Percentiles rank a stretch among this genome's conserved stretches.
Conservation (phyloP, 2,113 vertebrate species). For the Dendrocopos noguchii region DNA sequence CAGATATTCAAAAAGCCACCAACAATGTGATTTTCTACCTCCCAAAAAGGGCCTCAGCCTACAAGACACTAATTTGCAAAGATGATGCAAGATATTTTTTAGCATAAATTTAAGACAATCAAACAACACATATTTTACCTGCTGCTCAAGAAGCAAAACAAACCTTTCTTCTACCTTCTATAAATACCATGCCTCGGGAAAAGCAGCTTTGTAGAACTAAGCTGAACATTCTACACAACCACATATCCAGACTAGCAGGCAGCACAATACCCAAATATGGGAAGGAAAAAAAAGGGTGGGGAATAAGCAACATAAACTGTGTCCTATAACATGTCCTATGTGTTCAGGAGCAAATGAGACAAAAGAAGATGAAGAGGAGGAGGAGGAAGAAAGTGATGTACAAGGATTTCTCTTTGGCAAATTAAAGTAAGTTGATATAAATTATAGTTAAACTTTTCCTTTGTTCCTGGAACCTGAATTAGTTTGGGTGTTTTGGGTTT, state of each 20-base stretch:
- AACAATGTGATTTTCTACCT: conserved; percentile 19
- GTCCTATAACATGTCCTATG: no score
- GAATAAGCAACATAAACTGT: conserved; percentile 65
- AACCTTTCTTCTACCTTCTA: background rate
- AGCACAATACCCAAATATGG: background rate
- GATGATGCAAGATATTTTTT: conserved; percentile 38
- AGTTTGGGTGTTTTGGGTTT: no score
- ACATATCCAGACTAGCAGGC: background rate
- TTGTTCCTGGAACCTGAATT: background rate
- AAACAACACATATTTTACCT: conserved; percentile 9
- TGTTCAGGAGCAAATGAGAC: conserved; percentile 79
- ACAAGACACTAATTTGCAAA: conserved; percentile 11
- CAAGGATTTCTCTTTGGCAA: conserved; percentile 93
- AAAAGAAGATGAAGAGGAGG: conserved; percentile 71
- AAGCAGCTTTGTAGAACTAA: background rate
- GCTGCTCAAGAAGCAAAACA: background rate
- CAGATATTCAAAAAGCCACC: conserved; percentile 1
- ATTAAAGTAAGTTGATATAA: conserved; percentile 84
- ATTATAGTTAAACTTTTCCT: background rate
- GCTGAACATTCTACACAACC: background rate
- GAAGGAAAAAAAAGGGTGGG: background rate
- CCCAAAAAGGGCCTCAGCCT: background rate
- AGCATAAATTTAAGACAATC: background rate
- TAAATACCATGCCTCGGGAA: conserved; percentile 2
- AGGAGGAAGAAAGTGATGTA: conserved; percentile 76